Base-by-base conservation (phyloP, 2,113 vertebrate species). In the Phylloscopus trochilus region DNA sequence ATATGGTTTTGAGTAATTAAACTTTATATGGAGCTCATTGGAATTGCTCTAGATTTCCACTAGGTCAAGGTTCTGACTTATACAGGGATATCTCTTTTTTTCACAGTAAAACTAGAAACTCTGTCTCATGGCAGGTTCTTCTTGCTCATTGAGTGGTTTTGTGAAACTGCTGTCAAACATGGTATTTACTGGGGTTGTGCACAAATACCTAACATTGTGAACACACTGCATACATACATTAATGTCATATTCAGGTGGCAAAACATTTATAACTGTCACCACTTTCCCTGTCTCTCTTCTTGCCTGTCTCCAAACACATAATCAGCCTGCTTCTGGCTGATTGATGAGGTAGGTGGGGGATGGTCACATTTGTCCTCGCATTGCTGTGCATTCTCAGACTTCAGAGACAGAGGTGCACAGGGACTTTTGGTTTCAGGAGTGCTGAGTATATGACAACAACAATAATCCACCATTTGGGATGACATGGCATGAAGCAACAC, bases 251-350 rank as follows among this genome's bases (percentile, higher is more conserved):
- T 87, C 53, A 44, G 74, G 53, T 76, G 77, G 77, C 70, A 82
- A 84, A 95, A 62, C 83, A 91, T 95, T 95, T 95, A 46, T 87
- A 93, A 84, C 81, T 91, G 87, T 84, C 91, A 89, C 18, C 0
- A 6, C 46, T 92, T 82, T 87, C 58, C 56, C 49, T 0, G 2
- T 82, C 26, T 90, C 62, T 83, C 75, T 56, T 84, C 79, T 73
- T 89, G 41, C 55, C 21, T 33, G 20, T 60, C 87, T 95, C 37
- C 44, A 78, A 62, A 68, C 74, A 53, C 44, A 44, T 47, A 68
- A 70, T 28, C 78, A 83, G 62, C 41, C 37, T 68, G 66, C 78
- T 84, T 4, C 56, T 69, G 55, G 53, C 55, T 93, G 91, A 92
- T 53, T 28, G 81, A 79, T 89, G 84, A 80, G 46, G 31, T 13